phyloP scores from a whole-genome alignment of 2,888 invertebrate species.

The Steinernema carpocapsae region DNA sequence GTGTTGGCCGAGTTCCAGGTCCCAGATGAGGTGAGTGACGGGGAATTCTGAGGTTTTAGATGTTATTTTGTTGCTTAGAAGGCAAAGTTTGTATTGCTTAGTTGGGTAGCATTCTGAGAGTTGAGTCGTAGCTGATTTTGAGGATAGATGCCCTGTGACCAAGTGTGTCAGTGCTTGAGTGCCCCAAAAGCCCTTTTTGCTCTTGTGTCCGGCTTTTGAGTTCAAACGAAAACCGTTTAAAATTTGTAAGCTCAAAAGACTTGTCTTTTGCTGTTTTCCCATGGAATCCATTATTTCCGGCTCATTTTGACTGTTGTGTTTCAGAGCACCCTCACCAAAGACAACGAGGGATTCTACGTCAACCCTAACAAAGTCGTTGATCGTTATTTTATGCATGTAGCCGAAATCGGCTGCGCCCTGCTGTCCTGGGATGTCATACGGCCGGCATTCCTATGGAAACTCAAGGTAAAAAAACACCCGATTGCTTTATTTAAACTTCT shows the following conservation, averaged over 20 bases:
- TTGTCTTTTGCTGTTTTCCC: too few relatives aligned
- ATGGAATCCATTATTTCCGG: slow-evolving; percentile 34
- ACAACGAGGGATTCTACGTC: slow-evolving; percentile 1
- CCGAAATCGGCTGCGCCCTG: slow-evolving; percentile 43
- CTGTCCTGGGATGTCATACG: slow-evolving; percentile 52
- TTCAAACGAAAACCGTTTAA: too few relatives aligned
- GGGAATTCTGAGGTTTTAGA: not conserved
- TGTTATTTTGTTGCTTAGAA: too few relatives aligned
- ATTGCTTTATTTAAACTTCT: not conserved
- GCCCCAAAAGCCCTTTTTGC: too few relatives aligned
- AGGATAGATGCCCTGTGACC: too few relatives aligned
- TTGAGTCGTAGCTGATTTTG: too few relatives aligned
- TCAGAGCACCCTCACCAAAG: not conserved
- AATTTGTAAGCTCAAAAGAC: too few relatives aligned
- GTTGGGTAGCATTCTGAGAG: too few relatives aligned
- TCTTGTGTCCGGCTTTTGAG: too few relatives aligned
- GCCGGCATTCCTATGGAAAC: slow-evolving; percentile 56
- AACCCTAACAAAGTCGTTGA: slow-evolving; percentile 47
- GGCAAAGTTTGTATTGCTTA: too few relatives aligned
- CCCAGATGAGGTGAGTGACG: slow-evolving; percentile 9
- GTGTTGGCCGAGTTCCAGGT: slow-evolving; percentile 4
- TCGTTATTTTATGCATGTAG: slow-evolving; percentile 53
- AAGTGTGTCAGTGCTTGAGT: too few relatives aligned
- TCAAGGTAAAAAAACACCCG: slow-evolving; percentile 45
- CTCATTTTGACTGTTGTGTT: not conserved